Base-by-base conservation (phyloP, 2,113 vertebrate genomes). In the Mugil cephalus region DNA sequence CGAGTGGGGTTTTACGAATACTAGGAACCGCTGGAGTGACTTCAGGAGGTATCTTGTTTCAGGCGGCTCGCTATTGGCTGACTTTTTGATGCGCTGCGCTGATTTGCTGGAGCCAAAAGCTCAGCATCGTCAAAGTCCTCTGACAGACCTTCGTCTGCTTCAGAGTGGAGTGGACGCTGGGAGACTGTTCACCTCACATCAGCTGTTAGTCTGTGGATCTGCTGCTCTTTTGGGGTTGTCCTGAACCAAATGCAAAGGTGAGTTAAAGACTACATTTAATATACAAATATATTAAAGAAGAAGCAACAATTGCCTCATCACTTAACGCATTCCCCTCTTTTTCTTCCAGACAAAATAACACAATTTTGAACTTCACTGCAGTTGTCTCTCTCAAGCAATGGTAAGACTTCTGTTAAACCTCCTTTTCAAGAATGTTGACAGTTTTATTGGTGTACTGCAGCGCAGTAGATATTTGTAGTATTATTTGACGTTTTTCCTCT, bases 21-120 rank as follows among this genome's bases (percentile, higher is more conserved):
- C 48, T 17, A 6, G 30, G 65, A 30, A 14, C 55, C 8, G 11
- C 61, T 60, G 46, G 30, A 54, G 42, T 62, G 9, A 48, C 72
- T 67, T 40, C 10, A 60, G 51, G 70, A 52, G 43, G 77, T 10
- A 11, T 87, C 83, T 70, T 30, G 58, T 92, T 87, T 85, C 80
- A 88, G 72, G 24, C 12, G 35, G 36, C 7, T 53, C 55, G 6
- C 72, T 42, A 94, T 94, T 94, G 92, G 94, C 54, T 71, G 79
- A 4, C 34, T 38, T 11, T 12, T 10, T 8, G 76, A 73, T 58
- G 86, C 82, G 0, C 21, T 3, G 35, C 46, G 47, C 80, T 91
- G 85, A 94, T 89, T 94, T 58, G 94, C 77, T 88, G 87, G 24
- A 4, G 11, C 11, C 48, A 51, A 69, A 65, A 58, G 17, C 56